Evolutionary conservation across 2,113 vertebrate genomes (phyloP), one percentile per base, ranked within the genome.

Genomic region (Mystacornis crossleyi): DNA sequence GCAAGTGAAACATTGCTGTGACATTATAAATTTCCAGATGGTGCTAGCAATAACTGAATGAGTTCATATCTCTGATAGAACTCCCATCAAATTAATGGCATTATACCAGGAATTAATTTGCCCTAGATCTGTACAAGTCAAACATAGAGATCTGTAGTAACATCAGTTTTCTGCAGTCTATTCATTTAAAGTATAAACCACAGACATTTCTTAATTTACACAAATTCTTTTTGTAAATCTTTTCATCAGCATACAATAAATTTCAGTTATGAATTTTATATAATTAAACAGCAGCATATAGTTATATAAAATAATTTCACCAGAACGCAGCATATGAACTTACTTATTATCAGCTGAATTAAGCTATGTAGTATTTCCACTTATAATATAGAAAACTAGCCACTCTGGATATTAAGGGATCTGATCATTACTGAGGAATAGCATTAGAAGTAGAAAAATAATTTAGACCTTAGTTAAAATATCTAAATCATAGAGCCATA

Each of bases 1-100:
- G 54, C 21, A 90, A 92, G 47, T 47, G 75, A 94, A 96, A 92
- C 10, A 74, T 90, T 92, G n/a, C 71, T 70, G 42, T 77, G 78
- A 28, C 67, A 88, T 83, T 95, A 87, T 82, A 82, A 73, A 94
- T 94, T 93, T 93, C 87, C 87, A 96, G 81, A 94, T 94, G 96
- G 85, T 94, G 36, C 40, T 40, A 80, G 81, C 66, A 93, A 61
- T 90, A 90, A 88, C 43, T 43, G 55, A 95, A 80, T 24, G 58
- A 95, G 66, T 95, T 90, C 81, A 67, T 88, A 75, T 62, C 67
- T 89, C 54, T 96, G 53, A 82, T 95, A 50, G 62, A 94, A 83
- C 53, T 90, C 70, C 74, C 55, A 83, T 80, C 43, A 81, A 82
- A 89, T 90, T 82, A 96, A 80, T 88, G 42, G 58, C 33, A 62